These are phyloP conservation scores for Globodera ellingtonae DNA, from an alignment of 1,140 invertebrate genomes.

Conservation along the genomic window DNA sequence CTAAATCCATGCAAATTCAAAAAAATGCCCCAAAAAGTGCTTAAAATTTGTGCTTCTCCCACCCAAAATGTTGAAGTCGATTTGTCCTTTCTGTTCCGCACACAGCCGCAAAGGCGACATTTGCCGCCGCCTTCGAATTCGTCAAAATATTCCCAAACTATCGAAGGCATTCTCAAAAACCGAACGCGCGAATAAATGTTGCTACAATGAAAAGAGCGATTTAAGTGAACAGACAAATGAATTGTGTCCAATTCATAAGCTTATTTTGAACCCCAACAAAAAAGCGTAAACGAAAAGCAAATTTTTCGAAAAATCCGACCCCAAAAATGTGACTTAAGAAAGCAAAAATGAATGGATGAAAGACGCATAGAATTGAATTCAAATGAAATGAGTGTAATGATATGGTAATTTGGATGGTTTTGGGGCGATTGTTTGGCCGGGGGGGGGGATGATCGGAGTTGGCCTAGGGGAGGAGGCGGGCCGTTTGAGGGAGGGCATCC, in stretches of 20 bases:
- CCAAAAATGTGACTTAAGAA: not conserved
- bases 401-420: not conserved
- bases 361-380: not conserved
- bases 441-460: not conserved
- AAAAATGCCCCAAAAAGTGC: not conserved
- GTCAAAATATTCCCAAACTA: slow-evolving; percentile 37
- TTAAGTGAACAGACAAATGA: too few species aligned
- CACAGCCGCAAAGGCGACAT: slow-evolving; percentile 29
- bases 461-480: not conserved
- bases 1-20: slow-evolving; percentile 3
- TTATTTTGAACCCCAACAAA: too few species aligned
- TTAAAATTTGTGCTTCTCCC: not conserved
- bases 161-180: slow-evolving; percentile 19
- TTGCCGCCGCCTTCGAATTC: slow-evolving; percentile 26
- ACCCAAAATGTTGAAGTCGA: slow-evolving; percentile 39
- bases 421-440: not conserved
- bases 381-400: not conserved
- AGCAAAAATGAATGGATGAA: not conserved
- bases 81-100: slow-evolving; percentile 34
- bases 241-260: too few species aligned
- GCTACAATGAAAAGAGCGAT: too few species aligned
- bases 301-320: not conserved
- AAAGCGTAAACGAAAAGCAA: too few species aligned
- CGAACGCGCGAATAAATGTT: too few species aligned
- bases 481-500: not conserved